Base-by-base conservation (phyloP, 2,797 vertebrate genomes). In the Yasuhikotakia modesta region DNA sequence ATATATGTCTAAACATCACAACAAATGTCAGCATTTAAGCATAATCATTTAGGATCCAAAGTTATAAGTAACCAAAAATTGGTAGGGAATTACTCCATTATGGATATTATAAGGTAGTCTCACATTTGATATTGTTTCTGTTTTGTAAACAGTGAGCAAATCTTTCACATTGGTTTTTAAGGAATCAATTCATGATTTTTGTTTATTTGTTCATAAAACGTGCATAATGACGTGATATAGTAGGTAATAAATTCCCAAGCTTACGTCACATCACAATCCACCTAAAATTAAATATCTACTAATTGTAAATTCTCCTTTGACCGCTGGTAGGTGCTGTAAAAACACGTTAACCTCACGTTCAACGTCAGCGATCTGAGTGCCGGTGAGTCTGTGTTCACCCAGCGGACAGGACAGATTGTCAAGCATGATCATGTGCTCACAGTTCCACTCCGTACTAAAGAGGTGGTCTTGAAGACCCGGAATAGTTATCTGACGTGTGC, bases 281-380 rank as follows among this genome's bases (percentile, higher is more conserved):
- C 97, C 97, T 95, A 96, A 93, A 32, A 99, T 95, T 45, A 95
- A 80, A 1, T 96, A 96, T 73, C 61, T 92, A 65, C 96, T 91
- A 55, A 95, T 86, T 1, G 76, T 86, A 48, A 97, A 70, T 0
- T 92, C 83, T 30, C 95, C 95, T 57, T 82, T 92, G 72, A 95
- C 80, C 1, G 90, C 83, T 0, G 95, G 96, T 8, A 97, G 87
- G 81, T 84, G 89, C 91, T 91, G 91, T 80, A 98, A 77, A 64
- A 95, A 93, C 10, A 2, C 57, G 32, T 84, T 81, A 84, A 97
- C 92, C 39, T 95, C 93, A 11, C 65, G 86, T 27, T 0, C 84
- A 58, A 93, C 82, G 14, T 83, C 57, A 21, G 84, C 73, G 21
- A 63, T 12, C 17, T 79, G 2, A 43, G 86, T 16, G 0, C 1